Base-by-base conservation (phyloP, 2,797 vertebrate genomes). In the Hipposideros larvatus region DNA sequence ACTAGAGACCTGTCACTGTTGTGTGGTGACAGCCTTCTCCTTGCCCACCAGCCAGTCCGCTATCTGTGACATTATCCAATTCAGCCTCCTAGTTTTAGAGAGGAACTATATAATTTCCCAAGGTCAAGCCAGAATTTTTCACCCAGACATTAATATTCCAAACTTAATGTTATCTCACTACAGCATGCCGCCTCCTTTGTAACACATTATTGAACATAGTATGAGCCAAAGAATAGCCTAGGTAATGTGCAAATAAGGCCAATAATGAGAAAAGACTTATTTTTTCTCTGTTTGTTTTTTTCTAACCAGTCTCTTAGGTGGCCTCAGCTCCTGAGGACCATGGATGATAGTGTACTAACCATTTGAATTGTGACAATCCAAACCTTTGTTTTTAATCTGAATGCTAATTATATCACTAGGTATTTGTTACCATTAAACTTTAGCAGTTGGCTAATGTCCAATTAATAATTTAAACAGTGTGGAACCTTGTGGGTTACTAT, bases 341-440 rank as follows among this genome's bases (percentile, higher is more conserved):
- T 16, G 31, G n/a, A 79, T 37, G 37, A 83, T 37, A 78, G 26
- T 28, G 5, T 87, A 51, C 89, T 91, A 95, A 21, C 43, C 46
- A 63, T n/a, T 92, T 86, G 92, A 92, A 79, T 94, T 48, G 46
- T 18, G 34, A 43, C 26, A 84, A 31, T 74, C 21, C 2, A 90
- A 68, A 75, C 41, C 48, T 92, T 88, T 65, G 87, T 46, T 95
- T 96, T 90, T 90, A 73, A 87, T 89, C 16, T 28, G 46, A 87
- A 90, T 86, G 71, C 18, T 10, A 48, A 55, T 4, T 43, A 43
- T 48, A 68, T 94, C 78, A 89, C 10, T 78, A 31, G 14, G 4
- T 28, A 83, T 31, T 87, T 87, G 41, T 87, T 87, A 53, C n/a
- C 5, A 34, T 88, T 91, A 90, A 92, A 74, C 11, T 15, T 59